phyloP scores from a whole-genome alignment of 2,113 vertebrate genomes.

The Spea multiplicata region DNA sequence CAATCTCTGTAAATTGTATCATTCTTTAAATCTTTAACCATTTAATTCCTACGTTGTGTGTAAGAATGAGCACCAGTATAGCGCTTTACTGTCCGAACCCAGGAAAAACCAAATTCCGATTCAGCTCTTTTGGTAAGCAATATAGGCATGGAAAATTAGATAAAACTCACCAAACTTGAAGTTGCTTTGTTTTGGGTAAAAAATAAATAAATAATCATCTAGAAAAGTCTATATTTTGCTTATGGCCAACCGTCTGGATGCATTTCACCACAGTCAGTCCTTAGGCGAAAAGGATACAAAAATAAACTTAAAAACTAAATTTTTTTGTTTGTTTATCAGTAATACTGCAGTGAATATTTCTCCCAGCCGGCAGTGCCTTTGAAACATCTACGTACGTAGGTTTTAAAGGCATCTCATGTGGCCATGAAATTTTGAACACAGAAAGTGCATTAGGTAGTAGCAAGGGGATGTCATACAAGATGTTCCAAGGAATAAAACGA shows the following conservation, averaged over 20 bases:
- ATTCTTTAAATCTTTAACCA: no score
- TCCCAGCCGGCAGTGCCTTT: not conserved
- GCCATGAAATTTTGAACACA: conserved; percentile 25
- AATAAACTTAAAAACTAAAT: not conserved
- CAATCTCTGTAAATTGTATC: no score
- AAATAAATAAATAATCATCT: no score
- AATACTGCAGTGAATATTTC: not conserved
- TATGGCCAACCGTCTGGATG: not conserved
- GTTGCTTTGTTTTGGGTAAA: no score
- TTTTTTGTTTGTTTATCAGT: conserved; percentile 5
- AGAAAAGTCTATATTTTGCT: no score
- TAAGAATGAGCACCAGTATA: no score
- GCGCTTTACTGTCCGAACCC: no score
- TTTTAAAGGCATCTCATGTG: conserved; percentile 38
- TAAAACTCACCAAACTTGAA: no score
- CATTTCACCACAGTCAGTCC: not conserved
- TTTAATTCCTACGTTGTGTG: no score
- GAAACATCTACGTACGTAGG: conserved; percentile 14
- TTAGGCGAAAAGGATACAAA: not conserved
- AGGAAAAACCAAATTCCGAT: no score
- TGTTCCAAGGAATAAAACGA: conserved; percentile 20
- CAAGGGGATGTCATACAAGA: conserved; percentile 17
- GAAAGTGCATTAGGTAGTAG: conserved; percentile 46
- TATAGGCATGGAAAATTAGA: no score
- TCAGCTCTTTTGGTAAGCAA: no score